These are phyloP conservation scores for Dasyornis broadbenti DNA, from an alignment of 2,113 vertebrate species.

Conservation along the genomic window DNA sequence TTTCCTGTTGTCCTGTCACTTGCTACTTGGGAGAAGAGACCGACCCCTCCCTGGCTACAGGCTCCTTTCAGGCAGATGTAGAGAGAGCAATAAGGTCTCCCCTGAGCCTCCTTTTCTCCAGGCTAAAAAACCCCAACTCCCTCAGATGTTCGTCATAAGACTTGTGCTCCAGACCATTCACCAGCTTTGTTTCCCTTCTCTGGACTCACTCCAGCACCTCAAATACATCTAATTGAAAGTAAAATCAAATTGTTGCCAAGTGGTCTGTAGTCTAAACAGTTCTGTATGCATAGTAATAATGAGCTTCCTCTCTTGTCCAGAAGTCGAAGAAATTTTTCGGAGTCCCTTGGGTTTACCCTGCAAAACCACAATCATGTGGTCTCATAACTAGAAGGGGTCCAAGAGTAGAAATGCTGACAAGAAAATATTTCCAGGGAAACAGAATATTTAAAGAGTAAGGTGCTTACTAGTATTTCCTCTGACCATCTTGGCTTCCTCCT, in stretches of 20 bases:
- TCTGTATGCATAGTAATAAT: not conserved
- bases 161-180: not conserved
- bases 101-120: not conserved
- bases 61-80: not conserved
- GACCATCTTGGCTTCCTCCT: not conserved
- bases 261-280: not conserved
- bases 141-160: not conserved
- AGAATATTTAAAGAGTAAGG: not conserved
- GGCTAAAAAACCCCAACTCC: not conserved
- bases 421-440: not conserved
- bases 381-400: not conserved
- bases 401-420: not conserved
- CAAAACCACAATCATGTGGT: not conserved
- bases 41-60: rapidly evolving
- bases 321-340: not conserved
- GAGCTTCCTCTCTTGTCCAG: not conserved
- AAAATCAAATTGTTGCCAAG: not conserved
- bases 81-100: rapidly evolving
- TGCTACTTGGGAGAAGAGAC: not conserved
- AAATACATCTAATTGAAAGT: not conserved
- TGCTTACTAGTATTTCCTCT: not conserved
- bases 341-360: not conserved
- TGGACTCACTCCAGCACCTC: not conserved
- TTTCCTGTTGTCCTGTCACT: not conserved
- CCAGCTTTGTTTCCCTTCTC: not conserved